Base-by-base conservation (phyloP, 2,888 invertebrate genomes). In the Oscheius sp. region DNA sequence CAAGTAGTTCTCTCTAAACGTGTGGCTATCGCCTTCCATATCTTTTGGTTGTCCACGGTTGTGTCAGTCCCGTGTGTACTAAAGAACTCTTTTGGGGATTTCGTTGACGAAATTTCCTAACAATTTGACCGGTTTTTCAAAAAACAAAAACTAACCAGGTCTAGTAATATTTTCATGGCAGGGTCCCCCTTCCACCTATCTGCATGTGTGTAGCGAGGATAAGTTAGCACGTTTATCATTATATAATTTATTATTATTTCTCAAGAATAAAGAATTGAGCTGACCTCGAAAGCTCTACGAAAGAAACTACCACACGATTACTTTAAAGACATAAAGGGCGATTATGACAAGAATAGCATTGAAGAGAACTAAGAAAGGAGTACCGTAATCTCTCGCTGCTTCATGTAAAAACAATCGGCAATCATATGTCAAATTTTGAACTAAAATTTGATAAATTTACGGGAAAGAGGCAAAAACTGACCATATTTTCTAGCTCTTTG, bases 401-500 rank as follows among this genome's bases (percentile, higher is more conserved):
- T 70, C 71, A 53, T 73, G 69, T 37, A 72, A 61, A 17, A 73
- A 50, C 45, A 76, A 4, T 45, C 74, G 76, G 12, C 74, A 70
- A 55, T 76, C 76, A 61, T 76, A 76, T n/a, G 71, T 57, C 0
- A 73, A 57, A 48, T 71, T 57, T 48, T 61, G 58, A 33, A 76
- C 76, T 76, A 74, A 57, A 76, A 76, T 31, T 29, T n/a, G 5
- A 10, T 34, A 53, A 29, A 20, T 6, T 29, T 29, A 29, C n/a
- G 5, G 12, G 25, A 37, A 20, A 31, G 23, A 20, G 25, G 5
- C 29, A 6, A 31, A 37, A 58, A 58, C 39, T 65, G 27, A 77
- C 77, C 61, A 37, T 74, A 77, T 77, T 71, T 65, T 25, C 69
- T 73, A 0, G 73, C 69, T 34, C 73, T 71, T 31, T 77, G 70